phyloP scores from a whole-genome alignment of 1,140 invertebrate species.

The Alviniconcha marisindica region DNA sequence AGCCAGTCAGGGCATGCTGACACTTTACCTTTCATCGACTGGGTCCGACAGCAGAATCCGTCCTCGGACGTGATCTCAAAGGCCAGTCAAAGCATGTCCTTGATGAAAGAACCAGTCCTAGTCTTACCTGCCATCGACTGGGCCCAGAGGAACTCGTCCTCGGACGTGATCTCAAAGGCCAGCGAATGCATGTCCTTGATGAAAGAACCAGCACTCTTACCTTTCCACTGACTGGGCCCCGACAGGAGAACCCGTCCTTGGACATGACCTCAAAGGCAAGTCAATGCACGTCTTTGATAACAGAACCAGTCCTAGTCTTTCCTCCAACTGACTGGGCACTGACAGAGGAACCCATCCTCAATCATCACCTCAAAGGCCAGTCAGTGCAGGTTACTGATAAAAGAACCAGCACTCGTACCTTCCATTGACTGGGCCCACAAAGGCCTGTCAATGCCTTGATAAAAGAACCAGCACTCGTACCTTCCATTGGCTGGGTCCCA shows the following conservation, averaged over 20 bases:
- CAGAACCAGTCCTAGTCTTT: too few relatives aligned
- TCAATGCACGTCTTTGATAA: conserved; percentile 75
- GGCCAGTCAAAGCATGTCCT: conserved; percentile 81
- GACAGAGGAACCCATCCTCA: conserved; percentile 90
- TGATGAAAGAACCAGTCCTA: conserved; percentile 32
- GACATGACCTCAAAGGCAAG: conserved; percentile 94
- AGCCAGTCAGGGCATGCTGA: conserved; percentile 79
- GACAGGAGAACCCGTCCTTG: conserved; percentile 90
- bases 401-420: too few relatives aligned
- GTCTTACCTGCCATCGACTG: conserved; percentile 73
- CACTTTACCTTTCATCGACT: conserved; percentile 72
- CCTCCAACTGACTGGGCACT: too few relatives aligned
- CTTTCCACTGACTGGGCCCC: conserved; percentile 74
- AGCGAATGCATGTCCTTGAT: conserved; percentile 79
- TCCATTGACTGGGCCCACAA: too few relatives aligned
- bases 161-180: conserved; percentile 92
- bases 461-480: too few relatives aligned
- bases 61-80: conserved; percentile 95
- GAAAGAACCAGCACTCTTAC: conserved; percentile 57
- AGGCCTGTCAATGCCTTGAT: background rate
- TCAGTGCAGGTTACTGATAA: too few relatives aligned
- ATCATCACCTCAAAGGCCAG: conserved; percentile 84
- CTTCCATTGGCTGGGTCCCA: conserved; percentile 73
- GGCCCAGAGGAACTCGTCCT: conserved; percentile 89
- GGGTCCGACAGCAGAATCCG: conserved; percentile 84